Percentiles rank a stretch among this genome's conserved stretches.
These are phyloP conservation scores for Psittacula derbiana DNA, from an alignment of 2,797 vertebrate species.

Conservation along the genomic window DNA sequence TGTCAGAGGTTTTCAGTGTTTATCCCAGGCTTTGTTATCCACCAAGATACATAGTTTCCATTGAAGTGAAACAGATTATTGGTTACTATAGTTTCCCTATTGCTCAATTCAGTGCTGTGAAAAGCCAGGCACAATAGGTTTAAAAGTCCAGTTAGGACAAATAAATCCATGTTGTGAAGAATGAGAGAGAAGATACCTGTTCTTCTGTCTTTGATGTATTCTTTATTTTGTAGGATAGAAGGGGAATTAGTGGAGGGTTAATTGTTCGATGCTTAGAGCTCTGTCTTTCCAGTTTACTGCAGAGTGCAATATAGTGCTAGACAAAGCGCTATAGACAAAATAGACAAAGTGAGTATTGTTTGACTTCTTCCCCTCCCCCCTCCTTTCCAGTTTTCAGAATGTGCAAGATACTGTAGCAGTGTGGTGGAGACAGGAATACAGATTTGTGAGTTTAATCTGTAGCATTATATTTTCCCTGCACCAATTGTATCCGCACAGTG, in stretches of 20 bases:
- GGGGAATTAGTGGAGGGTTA: conserved; percentile 52
- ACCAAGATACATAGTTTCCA: conserved; percentile 84
- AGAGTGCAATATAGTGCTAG: background rate
- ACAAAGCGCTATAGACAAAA: no score
- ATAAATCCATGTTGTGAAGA: conserved; percentile 63
- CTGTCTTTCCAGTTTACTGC: conserved; percentile 48
- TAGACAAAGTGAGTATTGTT: background rate
- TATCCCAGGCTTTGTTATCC: conserved; percentile 80
- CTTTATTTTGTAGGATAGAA: conserved; percentile 53
- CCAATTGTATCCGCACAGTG: fast-evolving
- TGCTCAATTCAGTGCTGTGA: conserved; percentile 71
- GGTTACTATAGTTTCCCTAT: conserved; percentile 85
- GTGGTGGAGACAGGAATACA: background rate
- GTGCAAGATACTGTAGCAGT: background rate
- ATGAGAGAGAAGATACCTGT: conserved; percentile 72
- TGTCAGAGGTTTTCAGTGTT: conserved; percentile 75
- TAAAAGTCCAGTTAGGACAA: conserved; percentile 65
- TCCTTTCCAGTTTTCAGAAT: conserved; percentile 20
- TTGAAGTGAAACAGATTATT: conserved; percentile 85
- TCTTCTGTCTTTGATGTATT: conserved; percentile 67
- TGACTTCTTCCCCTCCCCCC: background rate
- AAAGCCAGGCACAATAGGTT: conserved; percentile 74
- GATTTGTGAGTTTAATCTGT: background rate
- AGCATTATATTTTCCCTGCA: background rate
- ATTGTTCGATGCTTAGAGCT: conserved; percentile 55